Evolutionary conservation across 2,888 invertebrate species (phyloP).

Genomic region (Pristionchus mayeri): DNA sequence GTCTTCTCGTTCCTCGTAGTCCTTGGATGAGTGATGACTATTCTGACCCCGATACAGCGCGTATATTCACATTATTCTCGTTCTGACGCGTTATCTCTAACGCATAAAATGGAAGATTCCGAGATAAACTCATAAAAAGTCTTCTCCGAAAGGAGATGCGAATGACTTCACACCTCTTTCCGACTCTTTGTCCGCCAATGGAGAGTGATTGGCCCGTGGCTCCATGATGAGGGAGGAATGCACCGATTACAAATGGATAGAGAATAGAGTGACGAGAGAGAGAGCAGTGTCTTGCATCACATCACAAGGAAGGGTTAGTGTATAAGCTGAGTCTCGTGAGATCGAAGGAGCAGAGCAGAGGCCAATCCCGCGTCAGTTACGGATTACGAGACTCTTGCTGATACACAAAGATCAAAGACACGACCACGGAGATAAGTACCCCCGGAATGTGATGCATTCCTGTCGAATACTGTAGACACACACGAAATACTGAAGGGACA

Average conservation of each 20-base stretch:
- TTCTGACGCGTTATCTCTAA: neutral
- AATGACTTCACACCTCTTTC: conserved; percentile 17
- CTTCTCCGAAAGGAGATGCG: conserved; percentile 31
- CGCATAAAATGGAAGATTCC: neutral
- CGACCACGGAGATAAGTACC: neutral
- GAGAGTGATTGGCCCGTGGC: conserved; percentile 8
- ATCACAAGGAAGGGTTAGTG: conserved; percentile 4
- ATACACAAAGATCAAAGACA: conserved; percentile 17
- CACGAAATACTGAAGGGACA: too few relatives aligned
- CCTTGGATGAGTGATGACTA: neutral
- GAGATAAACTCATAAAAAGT: conserved; percentile 1
- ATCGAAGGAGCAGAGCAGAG: neutral
- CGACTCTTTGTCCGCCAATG: neutral
- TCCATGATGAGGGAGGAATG: neutral
- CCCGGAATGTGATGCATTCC: neutral
- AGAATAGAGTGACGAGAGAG: neutral
- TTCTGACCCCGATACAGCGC: conserved; percentile 1
- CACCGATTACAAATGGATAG: neutral
- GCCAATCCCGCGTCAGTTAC: conserved; percentile 21
- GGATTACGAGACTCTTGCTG: neutral
- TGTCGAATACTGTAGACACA: neutral
- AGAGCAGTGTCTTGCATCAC: neutral
- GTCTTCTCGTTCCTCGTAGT: too few relatives aligned
- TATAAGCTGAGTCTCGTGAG: neutral
- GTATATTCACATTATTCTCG: neutral